Evolutionary conservation across 30 jellyfish, hydroid and myxozoan genomes (phyloP).

Genomic region (Cassiopea andromeda): DNA sequence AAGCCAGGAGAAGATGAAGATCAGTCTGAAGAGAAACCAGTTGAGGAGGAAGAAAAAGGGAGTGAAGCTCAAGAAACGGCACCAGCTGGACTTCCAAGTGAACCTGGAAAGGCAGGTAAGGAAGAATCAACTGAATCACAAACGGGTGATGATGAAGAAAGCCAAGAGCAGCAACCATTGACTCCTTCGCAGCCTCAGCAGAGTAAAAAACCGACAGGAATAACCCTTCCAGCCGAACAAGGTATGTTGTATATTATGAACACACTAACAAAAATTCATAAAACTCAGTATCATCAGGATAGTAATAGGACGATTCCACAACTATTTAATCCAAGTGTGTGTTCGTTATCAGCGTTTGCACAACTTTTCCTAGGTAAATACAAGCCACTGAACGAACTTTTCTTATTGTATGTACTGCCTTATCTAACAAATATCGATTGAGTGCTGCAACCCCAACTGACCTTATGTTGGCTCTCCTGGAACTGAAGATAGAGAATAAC

Average conservation of each 20-base stretch:
- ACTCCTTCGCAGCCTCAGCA: conserved; percentile 1
- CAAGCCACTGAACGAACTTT: too few species aligned
- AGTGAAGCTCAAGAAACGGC: not conserved
- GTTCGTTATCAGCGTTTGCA: too few species aligned
- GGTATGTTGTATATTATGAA: not conserved
- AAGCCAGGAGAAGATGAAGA: conserved; percentile 6
- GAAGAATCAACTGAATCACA: conserved; percentile 34
- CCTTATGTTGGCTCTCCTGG: too few species aligned
- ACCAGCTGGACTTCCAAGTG: not conserved
- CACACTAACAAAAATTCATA: not conserved
- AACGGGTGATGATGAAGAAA: conserved; percentile 23
- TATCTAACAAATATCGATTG: too few species aligned
- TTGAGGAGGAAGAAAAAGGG: not conserved
- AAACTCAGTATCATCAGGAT: too few species aligned
- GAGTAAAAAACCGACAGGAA: not conserved
- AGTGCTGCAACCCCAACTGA: too few species aligned
- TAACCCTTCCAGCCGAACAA: conserved; percentile 21
- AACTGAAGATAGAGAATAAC: too few species aligned
- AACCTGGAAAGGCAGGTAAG: conserved; percentile 12
- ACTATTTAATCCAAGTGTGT: too few species aligned
- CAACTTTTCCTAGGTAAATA: too few species aligned
- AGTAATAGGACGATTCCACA: too few species aligned
- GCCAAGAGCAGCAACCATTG: conserved; percentile 8
- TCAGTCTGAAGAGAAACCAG: conserved; percentile 11
- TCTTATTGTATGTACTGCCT: too few species aligned